Evolutionary conservation across 2,888 invertebrate genomes (phyloP).

Genomic region (Pachliopta kotzebuea): DNA sequence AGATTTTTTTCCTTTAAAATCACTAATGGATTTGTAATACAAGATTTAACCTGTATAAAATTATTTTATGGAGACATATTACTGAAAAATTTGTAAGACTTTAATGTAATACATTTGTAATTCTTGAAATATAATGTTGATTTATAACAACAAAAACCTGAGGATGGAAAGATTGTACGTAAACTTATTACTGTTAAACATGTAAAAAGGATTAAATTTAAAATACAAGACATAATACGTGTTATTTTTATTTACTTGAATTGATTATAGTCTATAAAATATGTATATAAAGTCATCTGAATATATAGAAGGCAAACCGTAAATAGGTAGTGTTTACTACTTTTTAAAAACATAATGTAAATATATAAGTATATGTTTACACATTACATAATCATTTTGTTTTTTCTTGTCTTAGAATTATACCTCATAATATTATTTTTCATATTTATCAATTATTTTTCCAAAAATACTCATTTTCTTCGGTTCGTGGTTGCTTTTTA

Average conservation of each 20-base stretch:
- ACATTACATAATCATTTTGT: neutral
- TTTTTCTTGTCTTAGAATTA: too few relatives aligned
- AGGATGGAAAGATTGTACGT: neutral
- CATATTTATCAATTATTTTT: conserved; percentile 45
- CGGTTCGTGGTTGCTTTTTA: conserved; percentile 41
- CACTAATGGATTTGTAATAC: too few relatives aligned
- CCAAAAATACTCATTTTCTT: conserved; percentile 46
- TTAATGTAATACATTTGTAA: too few relatives aligned
- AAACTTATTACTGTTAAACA: neutral
- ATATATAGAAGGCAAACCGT: too few relatives aligned
- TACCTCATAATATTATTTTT: conserved; percentile 33
- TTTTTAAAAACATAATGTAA: too few relatives aligned
- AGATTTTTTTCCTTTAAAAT: too few relatives aligned
- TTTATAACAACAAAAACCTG: neutral
- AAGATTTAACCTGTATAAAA: too few relatives aligned
- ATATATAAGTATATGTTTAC: neutral
- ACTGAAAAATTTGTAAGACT: too few relatives aligned
- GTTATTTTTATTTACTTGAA: neutral
- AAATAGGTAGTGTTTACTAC: too few relatives aligned
- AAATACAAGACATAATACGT: neutral
- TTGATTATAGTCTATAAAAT: neutral
- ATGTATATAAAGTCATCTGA: too few relatives aligned
- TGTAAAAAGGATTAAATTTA: neutral
- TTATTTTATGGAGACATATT: too few relatives aligned
- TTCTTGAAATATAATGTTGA: neutral